phyloP scores from a whole-genome alignment of 2,888 invertebrate species.

The Carabus problematicus region DNA sequence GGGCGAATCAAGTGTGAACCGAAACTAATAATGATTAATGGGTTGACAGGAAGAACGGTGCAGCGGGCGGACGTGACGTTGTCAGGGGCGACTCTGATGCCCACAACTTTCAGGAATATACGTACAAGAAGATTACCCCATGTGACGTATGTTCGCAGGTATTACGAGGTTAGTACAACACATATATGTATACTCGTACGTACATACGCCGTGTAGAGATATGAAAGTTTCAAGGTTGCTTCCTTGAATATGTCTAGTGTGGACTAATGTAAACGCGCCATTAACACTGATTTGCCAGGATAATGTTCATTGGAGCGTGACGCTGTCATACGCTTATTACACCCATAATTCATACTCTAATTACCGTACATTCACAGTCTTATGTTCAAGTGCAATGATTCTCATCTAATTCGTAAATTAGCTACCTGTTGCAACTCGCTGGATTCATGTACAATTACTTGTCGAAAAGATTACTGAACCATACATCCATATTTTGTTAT shows the following conservation, averaged over 20 bases:
- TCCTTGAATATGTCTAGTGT: conserved; percentile 3
- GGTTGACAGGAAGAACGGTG: conserved; percentile 74
- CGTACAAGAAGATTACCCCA: conserved; percentile 94
- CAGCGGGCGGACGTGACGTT: conserved; percentile 66
- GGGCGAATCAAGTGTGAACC: too few species aligned
- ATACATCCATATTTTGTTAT: too few species aligned
- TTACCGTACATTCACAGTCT: conserved; percentile 6
- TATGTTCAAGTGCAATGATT: conserved; percentile 8
- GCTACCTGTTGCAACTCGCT: too few species aligned
- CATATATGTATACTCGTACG: neutral
- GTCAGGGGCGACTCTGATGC: conserved; percentile 71
- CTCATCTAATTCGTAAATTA: too few species aligned
- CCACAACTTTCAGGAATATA: conserved; percentile 92
- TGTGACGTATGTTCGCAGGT: conserved; percentile 95
- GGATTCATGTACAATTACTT: too few species aligned
- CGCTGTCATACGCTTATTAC: conserved; percentile 4
- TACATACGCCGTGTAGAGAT: too few species aligned
- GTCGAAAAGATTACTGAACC: too few species aligned
- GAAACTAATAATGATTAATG: conserved; percentile 28
- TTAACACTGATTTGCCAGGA: too few species aligned
- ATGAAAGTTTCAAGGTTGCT: too few species aligned
- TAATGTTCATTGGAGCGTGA: neutral
- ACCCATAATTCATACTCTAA: conserved; percentile 8
- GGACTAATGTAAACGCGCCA: neutral
- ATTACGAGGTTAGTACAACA: conserved; percentile 73